Percentiles rank a stretch among this genome's conserved stretches.
phyloP scores from a whole-genome alignment of 2,113 vertebrate genomes.

The Dunckerocampus dactyliophorus region DNA sequence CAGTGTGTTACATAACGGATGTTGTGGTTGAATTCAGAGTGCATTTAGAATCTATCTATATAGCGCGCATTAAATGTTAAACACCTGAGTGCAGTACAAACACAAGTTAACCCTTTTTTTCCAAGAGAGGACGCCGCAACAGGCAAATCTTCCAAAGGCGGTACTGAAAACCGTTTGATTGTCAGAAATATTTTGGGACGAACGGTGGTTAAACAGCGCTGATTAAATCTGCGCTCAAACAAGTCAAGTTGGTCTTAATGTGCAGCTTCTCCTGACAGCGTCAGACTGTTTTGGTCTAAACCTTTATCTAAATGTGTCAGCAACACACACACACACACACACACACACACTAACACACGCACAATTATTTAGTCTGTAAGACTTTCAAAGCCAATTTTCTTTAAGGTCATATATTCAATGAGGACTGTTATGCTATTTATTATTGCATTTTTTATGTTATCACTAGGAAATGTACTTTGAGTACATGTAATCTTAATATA shows the following conservation, averaged over 20 bases:
- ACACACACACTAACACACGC: neutral
- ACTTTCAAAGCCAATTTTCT: neutral
- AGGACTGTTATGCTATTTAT: neutral
- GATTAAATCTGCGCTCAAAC: constrained; percentile 15
- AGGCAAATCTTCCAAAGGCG: constrained; percentile 9
- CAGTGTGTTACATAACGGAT: constrained; percentile 2
- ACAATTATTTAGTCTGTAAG: neutral
- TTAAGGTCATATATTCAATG: neutral
- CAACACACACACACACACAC: neutral
- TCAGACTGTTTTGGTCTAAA: neutral
- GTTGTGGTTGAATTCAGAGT: neutral
- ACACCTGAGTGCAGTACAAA: constrained; percentile 17
- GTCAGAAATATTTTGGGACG: constrained; percentile 10
- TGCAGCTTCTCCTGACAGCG: constrained; percentile 12
- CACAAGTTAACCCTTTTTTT: constrained; percentile 11
- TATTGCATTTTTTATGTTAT: constrained; percentile 2
- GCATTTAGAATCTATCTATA: constrained; percentile 33
- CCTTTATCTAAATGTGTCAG: neutral
- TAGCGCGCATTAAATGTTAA: constrained; percentile 32
- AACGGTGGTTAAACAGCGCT: constrained; percentile 3
- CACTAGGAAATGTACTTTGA: neutral
- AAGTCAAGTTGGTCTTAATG: constrained; percentile 26
- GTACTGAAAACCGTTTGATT: constrained; percentile 8
- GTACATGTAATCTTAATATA: neutral
- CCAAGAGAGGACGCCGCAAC: neutral